Percentiles rank a stretch among this genome's conserved stretches.
Conservation (phyloP, 2,113 vertebrate species). For the Dromas ardeola region DNA sequence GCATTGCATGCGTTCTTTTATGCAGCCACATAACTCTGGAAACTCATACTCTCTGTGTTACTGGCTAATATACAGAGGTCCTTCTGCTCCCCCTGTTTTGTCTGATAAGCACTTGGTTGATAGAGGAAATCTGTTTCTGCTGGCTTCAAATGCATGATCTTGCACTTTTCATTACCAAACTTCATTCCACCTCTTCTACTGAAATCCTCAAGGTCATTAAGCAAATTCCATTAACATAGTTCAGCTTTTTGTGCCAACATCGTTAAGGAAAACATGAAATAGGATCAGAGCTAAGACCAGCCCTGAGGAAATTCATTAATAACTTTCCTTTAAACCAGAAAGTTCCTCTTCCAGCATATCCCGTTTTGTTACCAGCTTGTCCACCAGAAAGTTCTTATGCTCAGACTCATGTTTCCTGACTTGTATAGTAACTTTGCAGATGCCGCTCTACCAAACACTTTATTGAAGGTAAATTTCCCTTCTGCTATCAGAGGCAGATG, state of each 20-base stretch:
- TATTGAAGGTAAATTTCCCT: not conserved
- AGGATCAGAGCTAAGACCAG: not conserved
- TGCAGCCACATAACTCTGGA: not conserved
- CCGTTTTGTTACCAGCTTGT: not conserved
- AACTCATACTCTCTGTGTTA: not conserved
- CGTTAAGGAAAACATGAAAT: not conserved
- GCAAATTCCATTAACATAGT: not conserved
- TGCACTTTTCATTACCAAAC: not conserved
- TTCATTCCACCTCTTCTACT: not conserved
- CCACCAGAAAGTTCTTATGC: not conserved
- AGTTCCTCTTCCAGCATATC: not conserved
- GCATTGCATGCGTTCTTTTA: not conserved
- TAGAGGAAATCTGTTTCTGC: not conserved
- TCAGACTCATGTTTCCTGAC: not conserved
- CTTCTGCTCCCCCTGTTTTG: fast-evolving
- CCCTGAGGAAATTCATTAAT: not conserved
- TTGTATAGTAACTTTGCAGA: not conserved
- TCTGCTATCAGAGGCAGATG: not conserved
- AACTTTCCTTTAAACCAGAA: not conserved
- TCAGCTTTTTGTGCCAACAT: not conserved
- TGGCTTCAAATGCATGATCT: not conserved
- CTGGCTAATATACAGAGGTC: not conserved
- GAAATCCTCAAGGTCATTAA: constrained; percentile 1
- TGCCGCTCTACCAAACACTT: not conserved
- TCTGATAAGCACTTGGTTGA: not conserved